phyloP scores from a whole-genome alignment of 2,888 invertebrate species.

The Clanis bilineata region DNA sequence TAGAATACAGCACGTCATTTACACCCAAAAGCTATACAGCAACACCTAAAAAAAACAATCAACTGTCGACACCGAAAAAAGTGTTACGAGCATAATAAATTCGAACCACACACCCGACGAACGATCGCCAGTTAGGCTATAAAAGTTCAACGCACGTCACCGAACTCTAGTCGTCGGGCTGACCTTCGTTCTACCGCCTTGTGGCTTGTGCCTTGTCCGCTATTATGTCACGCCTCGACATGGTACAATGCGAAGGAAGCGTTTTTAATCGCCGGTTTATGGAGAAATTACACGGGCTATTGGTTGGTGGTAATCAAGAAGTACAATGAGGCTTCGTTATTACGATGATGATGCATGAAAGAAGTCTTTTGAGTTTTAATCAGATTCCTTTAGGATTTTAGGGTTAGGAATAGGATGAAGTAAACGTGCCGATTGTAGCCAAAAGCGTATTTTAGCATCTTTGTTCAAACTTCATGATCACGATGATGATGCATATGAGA shows the following conservation, averaged over 20 bases:
- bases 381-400: too few relatives aligned
- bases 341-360: too few relatives aligned
- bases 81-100: not conserved
- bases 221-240: conserved; percentile 52
- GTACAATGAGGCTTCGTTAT: not conserved
- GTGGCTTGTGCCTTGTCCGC: conserved; percentile 47
- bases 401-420: too few relatives aligned
- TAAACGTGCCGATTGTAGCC: too few relatives aligned
- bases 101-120: not conserved
- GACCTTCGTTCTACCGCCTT: conserved; percentile 48
- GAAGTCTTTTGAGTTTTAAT: too few relatives aligned
- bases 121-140: conserved; percentile 19
- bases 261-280: not conserved
- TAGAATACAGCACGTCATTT: not conserved
- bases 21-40: not conserved
- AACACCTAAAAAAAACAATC: not conserved
- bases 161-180: conserved; percentile 34
- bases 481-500: too few relatives aligned
- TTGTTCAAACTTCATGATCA: too few relatives aligned
- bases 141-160: conserved; percentile 30
- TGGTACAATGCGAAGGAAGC: conserved; percentile 40
- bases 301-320: not conserved
- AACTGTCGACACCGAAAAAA: not conserved
- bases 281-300: not conserved
- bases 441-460: too few relatives aligned